Conservation (phyloP, 2,888 invertebrate species). For the Hydrotaea diabolus region DNA sequence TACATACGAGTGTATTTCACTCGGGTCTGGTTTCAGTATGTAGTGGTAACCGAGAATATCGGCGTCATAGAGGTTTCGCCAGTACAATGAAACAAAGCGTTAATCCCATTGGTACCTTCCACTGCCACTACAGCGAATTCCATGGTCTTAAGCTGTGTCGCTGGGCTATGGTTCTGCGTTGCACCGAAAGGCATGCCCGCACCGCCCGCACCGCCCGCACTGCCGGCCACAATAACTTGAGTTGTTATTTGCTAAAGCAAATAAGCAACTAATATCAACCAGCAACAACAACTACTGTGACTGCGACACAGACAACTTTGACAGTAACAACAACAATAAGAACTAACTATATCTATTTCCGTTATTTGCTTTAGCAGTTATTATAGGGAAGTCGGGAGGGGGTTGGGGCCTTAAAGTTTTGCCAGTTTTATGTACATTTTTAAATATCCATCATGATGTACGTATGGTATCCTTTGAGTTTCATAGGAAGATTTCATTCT, state of each 20-base stretch:
- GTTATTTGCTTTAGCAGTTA: conserved; percentile 55
- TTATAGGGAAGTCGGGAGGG: not conserved
- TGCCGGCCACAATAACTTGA: conserved; percentile 10
- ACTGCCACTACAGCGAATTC: conserved; percentile 44
- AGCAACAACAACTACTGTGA: not conserved
- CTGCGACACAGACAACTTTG: not conserved
- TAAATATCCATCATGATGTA: conserved; percentile 63
- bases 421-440: conserved; percentile 35
- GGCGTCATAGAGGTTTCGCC: not conserved
- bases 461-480: conserved; percentile 64
- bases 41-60: not conserved
- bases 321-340: not conserved
- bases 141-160: conserved; percentile 58
- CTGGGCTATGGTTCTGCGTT: conserved; percentile 16
- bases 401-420: conserved; percentile 24
- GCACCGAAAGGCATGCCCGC: not conserved
- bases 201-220: conserved; percentile 38
- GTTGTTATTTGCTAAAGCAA: conserved; percentile 59
- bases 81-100: conserved; percentile 18
- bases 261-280: conserved; percentile 61
- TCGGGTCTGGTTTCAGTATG: not conserved
- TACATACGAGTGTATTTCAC: not conserved
- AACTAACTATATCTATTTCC: conserved; percentile 62
- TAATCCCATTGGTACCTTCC: conserved; percentile 54
- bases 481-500: conserved; percentile 34